Evolutionary conservation across 1,140 invertebrate species (phyloP).

Genomic region (Nebria ingens): DNA sequence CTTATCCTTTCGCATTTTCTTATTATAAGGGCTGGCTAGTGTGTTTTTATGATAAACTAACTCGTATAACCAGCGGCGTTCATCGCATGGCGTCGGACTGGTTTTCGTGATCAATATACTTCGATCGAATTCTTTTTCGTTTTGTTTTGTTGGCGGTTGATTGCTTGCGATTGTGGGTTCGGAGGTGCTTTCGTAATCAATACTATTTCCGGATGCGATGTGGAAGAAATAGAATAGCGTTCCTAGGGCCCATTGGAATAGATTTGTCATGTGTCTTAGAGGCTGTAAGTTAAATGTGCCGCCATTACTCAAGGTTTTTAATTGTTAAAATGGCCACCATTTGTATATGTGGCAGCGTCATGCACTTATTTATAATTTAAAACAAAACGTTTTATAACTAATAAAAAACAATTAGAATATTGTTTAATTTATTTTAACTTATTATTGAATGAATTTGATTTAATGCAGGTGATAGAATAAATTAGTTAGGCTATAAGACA

Average conservation of each 20-base stretch:
- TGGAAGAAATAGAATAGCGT: conserved; percentile 30
- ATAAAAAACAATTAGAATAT: no score
- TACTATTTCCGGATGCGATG: conserved; percentile 21
- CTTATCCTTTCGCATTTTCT: neutral
- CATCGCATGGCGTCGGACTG: conserved; percentile 65
- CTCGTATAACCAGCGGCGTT: conserved; percentile 48
- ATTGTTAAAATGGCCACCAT: conserved; percentile 12
- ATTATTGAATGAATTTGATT: neutral
- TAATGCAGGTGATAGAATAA: conserved; percentile 12
- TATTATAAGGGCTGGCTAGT: neutral
- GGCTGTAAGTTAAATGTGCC: conserved; percentile 29
- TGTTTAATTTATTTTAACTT: no score
- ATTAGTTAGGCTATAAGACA: conserved; percentile 2
- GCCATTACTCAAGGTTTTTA: conserved; percentile 10
- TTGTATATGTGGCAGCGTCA: no score
- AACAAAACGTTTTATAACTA: no score
- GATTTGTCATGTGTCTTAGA: conserved; percentile 28
- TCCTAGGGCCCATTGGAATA: conserved; percentile 30
- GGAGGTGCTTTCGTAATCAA: conserved; percentile 27
- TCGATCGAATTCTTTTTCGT: conserved; percentile 44
- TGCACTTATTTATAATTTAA: neutral
- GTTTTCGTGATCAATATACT: conserved; percentile 63
- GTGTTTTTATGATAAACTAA: neutral
- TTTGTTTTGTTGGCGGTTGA: conserved; percentile 34
- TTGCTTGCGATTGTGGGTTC: conserved; percentile 24